phyloP scores from a whole-genome alignment of 2,888 invertebrate species.

The Noctua janthe region DNA sequence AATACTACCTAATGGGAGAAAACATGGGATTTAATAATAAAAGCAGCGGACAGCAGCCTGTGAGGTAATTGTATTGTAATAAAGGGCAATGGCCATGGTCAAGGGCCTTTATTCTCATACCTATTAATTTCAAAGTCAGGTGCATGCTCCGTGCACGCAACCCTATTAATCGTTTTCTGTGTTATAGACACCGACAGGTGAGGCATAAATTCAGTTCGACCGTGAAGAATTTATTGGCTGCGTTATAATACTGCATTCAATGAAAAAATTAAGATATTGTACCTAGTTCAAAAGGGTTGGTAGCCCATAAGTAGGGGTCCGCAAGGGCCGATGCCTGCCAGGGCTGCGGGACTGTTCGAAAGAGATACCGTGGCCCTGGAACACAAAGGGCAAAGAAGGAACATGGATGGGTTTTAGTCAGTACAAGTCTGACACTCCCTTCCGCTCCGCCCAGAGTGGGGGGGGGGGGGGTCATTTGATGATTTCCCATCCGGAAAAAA shows the following conservation, averaged over 20 bases:
- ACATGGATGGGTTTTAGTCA: too few species aligned
- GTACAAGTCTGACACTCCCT: too few species aligned
- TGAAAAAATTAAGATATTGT: not conserved
- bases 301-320: too few species aligned
- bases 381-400: too few species aligned
- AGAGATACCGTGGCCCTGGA: too few species aligned
- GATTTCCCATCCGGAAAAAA: too few species aligned
- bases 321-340: too few species aligned
- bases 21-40: not conserved
- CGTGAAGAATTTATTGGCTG: not conserved
- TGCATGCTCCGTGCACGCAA: conserved; percentile 15
- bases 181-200: conserved; percentile 31
- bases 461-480: too few species aligned
- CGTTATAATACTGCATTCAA: not conserved
- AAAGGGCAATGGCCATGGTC: not conserved
- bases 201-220: not conserved
- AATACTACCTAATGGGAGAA: not conserved
- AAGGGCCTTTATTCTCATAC: conserved; percentile 12
- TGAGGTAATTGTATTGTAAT: not conserved
- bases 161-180: not conserved
- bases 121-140: conserved; percentile 16
- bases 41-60: not conserved
- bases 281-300: not conserved
- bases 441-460: too few species aligned
- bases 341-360: too few species aligned